Evolutionary conservation across 1,140 invertebrate species (phyloP), one percentile per base, ranked within the genome.

Genomic region (Acromyrmex heyeri): DNA sequence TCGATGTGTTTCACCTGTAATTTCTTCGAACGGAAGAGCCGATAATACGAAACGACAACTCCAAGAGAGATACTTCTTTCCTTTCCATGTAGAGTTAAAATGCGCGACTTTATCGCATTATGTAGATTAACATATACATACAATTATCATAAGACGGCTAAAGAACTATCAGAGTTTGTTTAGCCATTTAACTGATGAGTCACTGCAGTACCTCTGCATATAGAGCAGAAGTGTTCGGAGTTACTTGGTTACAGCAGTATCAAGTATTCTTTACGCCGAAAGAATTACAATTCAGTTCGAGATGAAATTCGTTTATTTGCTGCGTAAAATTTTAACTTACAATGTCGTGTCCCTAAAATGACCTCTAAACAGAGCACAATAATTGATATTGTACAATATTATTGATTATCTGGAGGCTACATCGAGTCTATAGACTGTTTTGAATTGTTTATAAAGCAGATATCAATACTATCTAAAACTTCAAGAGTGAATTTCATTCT

Each of bases 131-230:
- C 7, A 44, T 34, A 44, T 57, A 21, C 30, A 21, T 44, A 27
- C 16, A 73, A 73, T 55, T 34, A 73, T 73, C 10, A 6, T 55
- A 73, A 73, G 21, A 21, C 30, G 16, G n/a, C 55, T 61, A 18
- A 44, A 16, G 16, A 38, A 61, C 55, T 61, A 44, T 18, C 34
- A 4, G 34, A 76, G 14, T 76, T 76, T 53, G 24, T 30, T 73
- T 76, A 59, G 4, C 30, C 12, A 59, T 21, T 73, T 21, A 61
- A 44, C 38, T 6, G 7, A 76, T 76, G 16, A 76, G 21, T 61
- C 34, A 38, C n/a, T 55, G 6, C 30, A 24, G 14, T 14, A 24
- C 1, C n/a, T 61, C 55, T 59, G 34, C 6, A 38, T 38, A 73
- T 10, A 53, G 8, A 30, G 30, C 8, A 16, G 3, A 75, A 55